Evolutionary conservation across 2,888 invertebrate genomes (phyloP).

Genomic region (Pimpla rufipes): DNA sequence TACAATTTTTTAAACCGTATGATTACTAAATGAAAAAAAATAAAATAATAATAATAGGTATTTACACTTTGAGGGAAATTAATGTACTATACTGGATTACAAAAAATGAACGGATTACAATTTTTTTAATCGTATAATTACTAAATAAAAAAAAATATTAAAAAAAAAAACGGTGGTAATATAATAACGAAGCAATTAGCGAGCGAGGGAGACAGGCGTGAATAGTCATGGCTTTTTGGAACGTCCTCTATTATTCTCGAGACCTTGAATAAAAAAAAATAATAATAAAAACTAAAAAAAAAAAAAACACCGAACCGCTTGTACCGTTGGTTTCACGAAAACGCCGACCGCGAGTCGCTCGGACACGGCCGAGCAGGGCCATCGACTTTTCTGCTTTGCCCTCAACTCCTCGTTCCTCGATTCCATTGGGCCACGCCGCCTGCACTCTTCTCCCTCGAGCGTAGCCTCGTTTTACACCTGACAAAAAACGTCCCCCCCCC

Average conservation of each 20-base stretch:
- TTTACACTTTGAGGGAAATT: no score
- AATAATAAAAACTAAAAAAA: background rate
- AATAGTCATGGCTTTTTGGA: constrained; percentile 2
- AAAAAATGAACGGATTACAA: no score
- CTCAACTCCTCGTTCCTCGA: constrained; percentile 5
- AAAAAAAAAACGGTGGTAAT: no score
- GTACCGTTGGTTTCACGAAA: background rate
- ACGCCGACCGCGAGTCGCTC: background rate
- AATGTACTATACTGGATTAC: no score
- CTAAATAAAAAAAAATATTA: no score
- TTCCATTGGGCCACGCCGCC: background rate
- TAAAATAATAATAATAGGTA: no score
- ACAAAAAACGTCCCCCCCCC: background rate
- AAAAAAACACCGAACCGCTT: constrained; percentile 10
- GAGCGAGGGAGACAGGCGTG: background rate
- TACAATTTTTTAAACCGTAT: no score
- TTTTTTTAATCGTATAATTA: no score
- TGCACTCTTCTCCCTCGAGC: constrained; percentile 9
- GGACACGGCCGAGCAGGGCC: background rate
- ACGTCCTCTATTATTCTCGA: constrained; percentile 1
- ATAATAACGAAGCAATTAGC: constrained; percentile 10
- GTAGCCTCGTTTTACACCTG: constrained; percentile 16
- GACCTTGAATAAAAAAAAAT: constrained; percentile 15
- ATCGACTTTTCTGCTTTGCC: constrained; percentile 12
- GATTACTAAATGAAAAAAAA: no score